Base-by-base conservation (phyloP, 2,888 invertebrate genomes). In the Galerucella nymphaeae region DNA sequence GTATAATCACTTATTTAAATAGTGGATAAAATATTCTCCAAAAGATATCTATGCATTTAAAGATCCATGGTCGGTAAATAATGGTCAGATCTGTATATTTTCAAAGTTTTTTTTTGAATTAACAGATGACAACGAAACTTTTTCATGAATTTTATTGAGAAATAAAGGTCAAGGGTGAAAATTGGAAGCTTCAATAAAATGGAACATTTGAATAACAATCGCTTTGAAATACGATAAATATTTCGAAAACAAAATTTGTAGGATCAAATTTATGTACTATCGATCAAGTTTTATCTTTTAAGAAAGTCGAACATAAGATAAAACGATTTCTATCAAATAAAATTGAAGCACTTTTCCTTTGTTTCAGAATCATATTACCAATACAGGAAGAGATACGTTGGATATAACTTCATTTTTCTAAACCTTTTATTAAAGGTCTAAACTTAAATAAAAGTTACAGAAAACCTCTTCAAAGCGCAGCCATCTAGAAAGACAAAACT, bases 401-500 rank as follows among this genome's bases (percentile, higher is more conserved):
- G 42, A 20, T 50, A 67, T 69, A 69, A 69, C 55, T 69, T 69
- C 14, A 69, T 53, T 59, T 69, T 69, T 10, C 42, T 20, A 62
- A 69, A 69, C 66, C 58, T 66, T 73, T 73, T 59, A 73, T 63
- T 62, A 64, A 62, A 73, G 70, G 53, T 30, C 30, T 41, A 16
- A 70, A 70, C 58, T 70, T 61, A 55, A 69, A 75, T 58, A 62
- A 67, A 75, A 75, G 75, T 75, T 72, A 75, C 66, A 42, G 63
- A 53, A 66, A 70, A 71, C 72, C 75, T 67, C 72, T 69, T 70
- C 75, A 67, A 70, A 75, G 70, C 70, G 61, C 66, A 64, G 58
- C 71, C 64, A 68, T 67, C 41, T 42, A 50, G 70, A 72, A 75
- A 72, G 70, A 70, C 72, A 66, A 75, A 75, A 75, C 72, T 75